These are phyloP conservation scores for Dendropsophus ebraccatus DNA, from an alignment of 2,113 vertebrate species.

Conservation along the genomic window DNA sequence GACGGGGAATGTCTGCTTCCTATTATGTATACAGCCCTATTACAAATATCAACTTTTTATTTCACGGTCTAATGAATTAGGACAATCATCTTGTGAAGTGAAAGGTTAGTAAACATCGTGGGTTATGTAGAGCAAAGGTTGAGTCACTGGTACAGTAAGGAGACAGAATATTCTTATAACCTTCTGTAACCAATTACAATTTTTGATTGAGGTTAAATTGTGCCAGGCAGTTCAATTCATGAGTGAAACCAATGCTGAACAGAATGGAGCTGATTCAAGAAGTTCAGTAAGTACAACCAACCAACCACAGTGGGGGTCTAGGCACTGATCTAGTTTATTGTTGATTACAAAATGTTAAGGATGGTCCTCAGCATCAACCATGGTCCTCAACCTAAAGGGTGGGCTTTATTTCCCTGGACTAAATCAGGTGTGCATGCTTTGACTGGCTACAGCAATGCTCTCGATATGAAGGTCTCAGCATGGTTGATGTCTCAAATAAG, in stretches of 20 bases:
- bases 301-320: not conserved
- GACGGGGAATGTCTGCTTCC: conserved; percentile 31
- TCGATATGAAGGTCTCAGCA: not conserved
- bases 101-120: conserved; percentile 20
- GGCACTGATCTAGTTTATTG: not conserved
- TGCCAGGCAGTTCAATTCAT: not conserved
- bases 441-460: no score
- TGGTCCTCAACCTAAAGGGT: no score
- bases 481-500: not conserved
- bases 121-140: not conserved
- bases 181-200: not conserved
- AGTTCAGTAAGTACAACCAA: not conserved
- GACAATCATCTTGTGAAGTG: conserved; percentile 31
- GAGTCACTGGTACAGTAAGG: not conserved
- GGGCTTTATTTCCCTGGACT: no score
- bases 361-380: not conserved
- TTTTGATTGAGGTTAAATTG: not conserved
- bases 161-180: not conserved
- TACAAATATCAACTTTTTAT: conserved; percentile 43
- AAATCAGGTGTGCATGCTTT: no score
- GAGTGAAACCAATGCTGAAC: not conserved
- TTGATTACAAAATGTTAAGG: no score
- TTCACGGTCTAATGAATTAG: conserved; percentile 33
- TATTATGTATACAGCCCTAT: conserved; percentile 15
- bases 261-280: not conserved